Base-by-base conservation (phyloP, 1,140 invertebrate species). In the Pygmarrhopalites habei region DNA sequence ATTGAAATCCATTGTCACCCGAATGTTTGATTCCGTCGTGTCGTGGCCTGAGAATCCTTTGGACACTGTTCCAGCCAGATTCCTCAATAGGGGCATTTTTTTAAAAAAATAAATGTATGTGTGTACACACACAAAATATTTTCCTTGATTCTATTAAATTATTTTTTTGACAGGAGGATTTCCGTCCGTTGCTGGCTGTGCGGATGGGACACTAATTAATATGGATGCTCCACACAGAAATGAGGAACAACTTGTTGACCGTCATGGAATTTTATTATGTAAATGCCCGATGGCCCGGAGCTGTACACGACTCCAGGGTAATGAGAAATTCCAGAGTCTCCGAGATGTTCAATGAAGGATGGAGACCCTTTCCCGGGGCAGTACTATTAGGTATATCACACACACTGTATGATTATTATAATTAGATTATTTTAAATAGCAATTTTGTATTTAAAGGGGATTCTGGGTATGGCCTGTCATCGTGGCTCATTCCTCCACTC, bases 191-290 rank as follows among this genome's bases (percentile, higher is more conserved):
- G 19, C 35, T 29, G 51, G 65, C 32, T 57, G 56, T 51, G 55
- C 58, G 28, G 70, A 68, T 62, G 70, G 68, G 10, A 71, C 71
- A 5, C 46, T 73, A 21, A 69, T 73, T 17, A 65, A 71, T 19
- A 68, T 73, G 43, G 64, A 66, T 51, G 62, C 64, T 2, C 72
- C 72, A 26, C 23, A 17, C 15, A 15, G 44, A 15, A 53, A 71
- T 55, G 69, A 72, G 60, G 64, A 64, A 21, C 41, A 29, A 21
- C 71, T 65, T 68, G 71, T 73, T 12, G 67, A 72, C 58, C 64
- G 70, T 14, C 63, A 73, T 60, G 68, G 65, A 1, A 69, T 70
- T 73, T 55, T 74, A 66, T 59, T 70, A 55, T 59, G 56, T 65
- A 5, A 57, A 65, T 64, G 67, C 68, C 21, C 58, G 61, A 35